Base-by-base conservation (phyloP, 2,888 invertebrate species). In the Scaeva pyrastri region DNA sequence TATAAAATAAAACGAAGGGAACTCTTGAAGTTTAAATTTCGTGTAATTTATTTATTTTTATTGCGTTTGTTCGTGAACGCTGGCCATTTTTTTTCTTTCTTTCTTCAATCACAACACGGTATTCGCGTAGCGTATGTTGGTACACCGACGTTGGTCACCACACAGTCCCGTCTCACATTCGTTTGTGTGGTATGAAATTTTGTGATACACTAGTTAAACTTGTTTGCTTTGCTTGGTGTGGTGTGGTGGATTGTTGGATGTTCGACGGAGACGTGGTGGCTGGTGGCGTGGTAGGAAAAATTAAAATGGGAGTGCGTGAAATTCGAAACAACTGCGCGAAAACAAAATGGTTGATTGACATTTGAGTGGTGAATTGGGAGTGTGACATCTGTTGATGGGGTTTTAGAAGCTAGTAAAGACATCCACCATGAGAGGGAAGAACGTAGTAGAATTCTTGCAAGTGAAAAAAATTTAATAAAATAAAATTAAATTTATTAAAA, bases 111-210 rank as follows among this genome's bases (percentile, higher is more conserved):
- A 81, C 86, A 82, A 86, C 82, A 86, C 82, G 82, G 74, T 81
- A 73, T 74, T 86, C 85, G 85, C 85, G 85, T 84, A 84, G 78
- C 84, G 84, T 86, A 73, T 75, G 16, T 58, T 39, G 41, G 76
- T 77, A 81, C 76, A 80, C 81, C 86, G 86, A 86, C 86, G 82
- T 71, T 86, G 86, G 73, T 86, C 86, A 78, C 86, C 77, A 82
- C 77, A 78, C 86, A 81, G 86, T 78, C 66, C 82, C 86, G 86
- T 78, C 86, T 71, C 86, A 74, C 81, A 86, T 82, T 86, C 81
- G 86, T 78, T 82, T 86, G 74, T 82, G 86, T 81, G 77, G 71
- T 78, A 43, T 70, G 21, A 66, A 43, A 66, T 56, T 82, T 83
- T 58, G 45, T 26, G 56, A 19, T 62, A 56, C 41, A 56, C 41